Evolutionary conservation across 2,888 invertebrate species (phyloP).

Genomic region (Pyrgus malvae): DNA sequence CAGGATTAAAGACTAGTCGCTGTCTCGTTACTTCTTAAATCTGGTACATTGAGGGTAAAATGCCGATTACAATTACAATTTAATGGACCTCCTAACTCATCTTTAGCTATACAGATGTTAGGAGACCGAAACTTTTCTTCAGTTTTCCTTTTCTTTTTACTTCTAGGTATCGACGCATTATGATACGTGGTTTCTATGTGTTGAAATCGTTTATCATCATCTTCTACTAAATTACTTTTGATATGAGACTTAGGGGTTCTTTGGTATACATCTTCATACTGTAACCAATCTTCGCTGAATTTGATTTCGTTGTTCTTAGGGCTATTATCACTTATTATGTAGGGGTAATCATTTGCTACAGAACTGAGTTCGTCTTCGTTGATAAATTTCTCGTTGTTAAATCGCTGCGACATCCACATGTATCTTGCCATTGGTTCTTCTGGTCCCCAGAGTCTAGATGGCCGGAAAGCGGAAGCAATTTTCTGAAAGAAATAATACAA

Average conservation of each 20-base stretch:
- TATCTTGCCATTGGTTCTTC: slow-evolving; percentile 73
- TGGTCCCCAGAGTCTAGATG: slow-evolving; percentile 73
- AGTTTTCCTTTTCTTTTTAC: slow-evolving; percentile 49
- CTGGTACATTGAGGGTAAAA: slow-evolving; percentile 69
- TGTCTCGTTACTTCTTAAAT: slow-evolving; percentile 61
- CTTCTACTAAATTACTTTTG: slow-evolving; percentile 46
- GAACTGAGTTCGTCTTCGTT: slow-evolving; percentile 53
- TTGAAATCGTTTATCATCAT: slow-evolving; percentile 40
- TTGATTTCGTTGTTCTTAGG: slow-evolving; percentile 49
- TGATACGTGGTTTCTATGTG: slow-evolving; percentile 48
- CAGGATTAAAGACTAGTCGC: slow-evolving; percentile 60
- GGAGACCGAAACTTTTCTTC: slow-evolving; percentile 67
- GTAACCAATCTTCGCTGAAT: slow-evolving; percentile 54
- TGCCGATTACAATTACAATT: slow-evolving; percentile 73
- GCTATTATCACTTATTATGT: slow-evolving; percentile 50
- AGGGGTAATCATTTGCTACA: slow-evolving; percentile 57
- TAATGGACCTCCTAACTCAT: slow-evolving; percentile 60
- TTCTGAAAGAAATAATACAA: slow-evolving; percentile 56
- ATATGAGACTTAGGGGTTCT: slow-evolving; percentile 49
- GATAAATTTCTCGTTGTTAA: slow-evolving; percentile 55
- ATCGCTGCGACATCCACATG: slow-evolving; percentile 74
- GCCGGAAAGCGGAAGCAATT: slow-evolving; percentile 68
- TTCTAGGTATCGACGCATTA: slow-evolving; percentile 53
- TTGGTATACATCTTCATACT: slow-evolving; percentile 49
- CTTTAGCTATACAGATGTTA: slow-evolving; percentile 68